Percentiles rank a stretch among this genome's conserved stretches.
Evolutionary conservation across 2,797 vertebrate genomes (phyloP).

Genomic region (Emydoidea blandingii): DNA sequence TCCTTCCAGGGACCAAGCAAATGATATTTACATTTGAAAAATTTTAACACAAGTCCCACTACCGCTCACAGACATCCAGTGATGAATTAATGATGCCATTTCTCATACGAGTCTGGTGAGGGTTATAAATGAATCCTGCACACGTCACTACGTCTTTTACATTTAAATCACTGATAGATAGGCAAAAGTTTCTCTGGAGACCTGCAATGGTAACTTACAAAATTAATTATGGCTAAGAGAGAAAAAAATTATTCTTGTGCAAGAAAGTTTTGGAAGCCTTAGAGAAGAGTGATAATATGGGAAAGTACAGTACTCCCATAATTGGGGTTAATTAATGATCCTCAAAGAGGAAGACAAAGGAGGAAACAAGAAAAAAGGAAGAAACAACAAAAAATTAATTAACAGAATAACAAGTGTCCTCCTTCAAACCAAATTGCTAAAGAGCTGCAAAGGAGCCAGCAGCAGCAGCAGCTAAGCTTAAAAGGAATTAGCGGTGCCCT

Average conservation of each 20-base stretch:
- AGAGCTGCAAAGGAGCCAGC: not conserved
- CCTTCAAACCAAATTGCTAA: not conserved
- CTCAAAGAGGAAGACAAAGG: constrained; percentile 9
- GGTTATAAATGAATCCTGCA: not conserved
- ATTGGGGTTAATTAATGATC: not conserved
- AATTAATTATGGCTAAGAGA: not conserved
- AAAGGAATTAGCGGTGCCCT: not conserved
- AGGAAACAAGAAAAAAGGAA: not conserved
- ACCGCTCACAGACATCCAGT: constrained; percentile 29
- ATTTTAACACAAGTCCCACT: not conserved
- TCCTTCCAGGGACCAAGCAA: not conserved
- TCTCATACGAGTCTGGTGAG: not conserved
- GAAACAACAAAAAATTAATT: not conserved
- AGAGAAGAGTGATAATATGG: not conserved
- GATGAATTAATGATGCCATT: not conserved
- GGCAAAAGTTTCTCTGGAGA: not conserved
- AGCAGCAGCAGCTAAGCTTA: not conserved
- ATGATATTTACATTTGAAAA: constrained; percentile 10
- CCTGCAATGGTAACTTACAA: not conserved
- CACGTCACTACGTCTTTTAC: not conserved
- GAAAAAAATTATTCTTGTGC: not conserved
- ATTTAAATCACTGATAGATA: not conserved
- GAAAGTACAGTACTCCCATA: not conserved
- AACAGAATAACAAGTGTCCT: constrained; percentile 16
- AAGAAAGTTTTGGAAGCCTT: not conserved